A percentile compares a stretch with the other conserved stretches of the same genome.
Conservation (phyloP, 2,113 vertebrate species). For the Crotalus tigris region DNA sequence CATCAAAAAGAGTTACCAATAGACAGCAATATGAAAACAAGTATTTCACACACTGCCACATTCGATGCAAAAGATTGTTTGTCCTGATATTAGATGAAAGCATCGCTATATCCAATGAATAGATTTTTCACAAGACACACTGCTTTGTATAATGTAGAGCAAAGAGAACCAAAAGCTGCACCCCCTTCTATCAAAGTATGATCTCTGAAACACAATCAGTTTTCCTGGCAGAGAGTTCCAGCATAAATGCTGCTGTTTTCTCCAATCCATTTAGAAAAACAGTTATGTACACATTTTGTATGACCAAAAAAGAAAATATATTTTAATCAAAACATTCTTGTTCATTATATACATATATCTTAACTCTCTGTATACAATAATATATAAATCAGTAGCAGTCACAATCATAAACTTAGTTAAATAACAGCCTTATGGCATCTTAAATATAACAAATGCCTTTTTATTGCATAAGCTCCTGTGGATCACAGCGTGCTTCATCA, state of each 20-base stretch:
- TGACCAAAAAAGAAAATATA: no score
- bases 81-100: neutral
- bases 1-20: neutral
- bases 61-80: neutral
- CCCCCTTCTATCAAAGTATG: neutral
- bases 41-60: neutral
- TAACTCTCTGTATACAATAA: neutral
- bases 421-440: neutral
- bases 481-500: neutral
- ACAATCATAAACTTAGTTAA: neutral
- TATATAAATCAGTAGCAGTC: neutral
- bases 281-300: neutral
- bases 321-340: neutral
- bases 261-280: neutral
- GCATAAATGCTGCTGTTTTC: neutral
- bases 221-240: neutral
- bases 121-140: slow-evolving; percentile 1
- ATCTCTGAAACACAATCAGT: neutral
- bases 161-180: neutral
- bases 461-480: neutral
- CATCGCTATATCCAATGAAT: neutral
- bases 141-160: slow-evolving; percentile 13
- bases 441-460: neutral
- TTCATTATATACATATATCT: no score
- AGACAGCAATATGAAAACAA: neutral